Evolutionary conservation across 2,113 vertebrate species (phyloP), one percentile per base, ranked within the genome.

Genomic region (Alethe diademata): DNA sequence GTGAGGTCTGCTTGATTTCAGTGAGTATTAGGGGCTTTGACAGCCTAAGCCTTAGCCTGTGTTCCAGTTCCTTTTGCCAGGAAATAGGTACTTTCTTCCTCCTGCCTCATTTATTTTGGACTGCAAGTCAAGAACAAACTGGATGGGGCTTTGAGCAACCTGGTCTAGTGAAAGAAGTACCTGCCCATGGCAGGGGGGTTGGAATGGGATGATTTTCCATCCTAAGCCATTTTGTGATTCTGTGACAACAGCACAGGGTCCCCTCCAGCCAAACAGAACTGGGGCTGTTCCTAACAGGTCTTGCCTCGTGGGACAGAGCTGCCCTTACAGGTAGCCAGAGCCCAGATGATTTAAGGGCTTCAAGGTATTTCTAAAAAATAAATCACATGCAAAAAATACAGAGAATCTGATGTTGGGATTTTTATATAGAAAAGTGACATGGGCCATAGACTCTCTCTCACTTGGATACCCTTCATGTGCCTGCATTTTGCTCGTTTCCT

Each of bases 381-480:
- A 73, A 78, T 80, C 31, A 31, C 36, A 18, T 26, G 61, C 42
- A 51, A 57, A 78, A 57, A 82, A 53, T 22, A 19, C 36, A 1
- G 65, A 65, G 72, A 88, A 60, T 79, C 43, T 19, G 78, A 66
- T 47, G 78, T 29, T 93, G 90, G 80, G 60, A 67, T 90, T 93
- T 95, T 88, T 74, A 29, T 75, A 57, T 18, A 88, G 88, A 71
- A 80, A 74, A 91, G 64, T 35, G 23, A 60, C 93, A 93, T 4
- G 65, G 92, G 51, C 85, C 78, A 6, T 57, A 88, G 90, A 78
- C 33, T 86, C 70, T 58, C 88, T 88, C 90, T 96, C 94, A 80
- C 92, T 96, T 91, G 86, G 90, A 93, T 95, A 94, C 90, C 93
- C 90, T 94, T 92, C 82, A 11, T 95, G 82, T 84, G 86, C 67